Base-by-base conservation (phyloP, 2,113 vertebrate genomes). In the Odontesthes bonariensis region DNA sequence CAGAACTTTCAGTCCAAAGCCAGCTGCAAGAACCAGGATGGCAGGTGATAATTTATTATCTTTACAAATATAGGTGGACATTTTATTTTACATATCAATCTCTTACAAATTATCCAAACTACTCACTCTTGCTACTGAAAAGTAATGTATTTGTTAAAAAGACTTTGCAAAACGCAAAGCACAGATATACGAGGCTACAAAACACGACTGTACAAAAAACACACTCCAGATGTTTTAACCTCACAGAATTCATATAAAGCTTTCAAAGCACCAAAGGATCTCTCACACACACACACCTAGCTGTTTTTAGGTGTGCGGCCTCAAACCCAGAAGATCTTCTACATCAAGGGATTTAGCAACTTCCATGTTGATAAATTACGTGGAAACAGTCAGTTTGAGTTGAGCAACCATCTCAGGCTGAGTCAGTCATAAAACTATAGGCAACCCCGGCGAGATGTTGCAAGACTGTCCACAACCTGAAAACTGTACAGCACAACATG, bases 151-250 rank as follows among this genome's bases (percentile, higher is more conserved):
- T 78, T 57, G 11, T 80, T 85, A 83, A 86, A 90, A 92, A 69
- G 22, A 80, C 74, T 64, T 76, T 75, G 16, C 42, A 73, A 87
- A 71, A 77, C 59, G 31, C 55, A 90, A 83, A 80, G 23, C 19
- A 40, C 1, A 5, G 3, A 64, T 68, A 44, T 63, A 66, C 23
- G 11, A 68, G 11, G 33, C 61, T 75, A 88, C 55, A 82, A 88
- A 84, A 88, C n/a, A 72, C 52, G 72, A 78, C 68, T 89, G 69
- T 89, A 92, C 86, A 90, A 79, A 70, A 27, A 27, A 27, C 10
- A 55, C 17, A 60, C 22, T 47, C 17, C 56, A 53, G 10, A 11
- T 2, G n/a, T 63, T 38, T 20, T 72, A 59, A 71, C 70, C 67
- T 80, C 77, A 79, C 47, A 84, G 85, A 84, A 71, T 68, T 12